Base-by-base conservation (phyloP, 2,113 vertebrate species). In the Anas platyrhynchos region DNA sequence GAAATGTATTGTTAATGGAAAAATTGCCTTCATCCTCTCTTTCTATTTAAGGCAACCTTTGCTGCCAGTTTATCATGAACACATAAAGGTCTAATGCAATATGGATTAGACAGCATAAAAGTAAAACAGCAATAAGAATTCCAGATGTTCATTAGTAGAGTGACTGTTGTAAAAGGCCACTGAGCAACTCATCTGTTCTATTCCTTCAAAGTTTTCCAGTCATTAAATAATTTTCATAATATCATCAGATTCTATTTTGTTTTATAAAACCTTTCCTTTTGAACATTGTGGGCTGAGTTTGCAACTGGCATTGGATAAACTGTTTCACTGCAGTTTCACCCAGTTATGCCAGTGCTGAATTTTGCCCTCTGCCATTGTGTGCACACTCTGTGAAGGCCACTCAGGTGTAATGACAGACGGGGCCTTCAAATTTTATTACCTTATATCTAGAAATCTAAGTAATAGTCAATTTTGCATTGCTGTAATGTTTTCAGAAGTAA, bases 1-100 rank as follows among this genome's bases (percentile, higher is more conserved):
- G 95, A 97, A 98, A 97, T 96, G 92, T 95, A 95, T 92, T 96
- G 88, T 92, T 97, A 98, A 96, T 97, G 95, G 96, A 96, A 98
- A 98, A 97, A 96, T 94, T 91, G 82, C 94, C 88, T 97, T 97
- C 97, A 93, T 96, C 89, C 86, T 93, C 80, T 95, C 55, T 83
- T 96, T 97, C 95, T 98, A 87, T 97, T 98, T 97, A 95, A 97
- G 93, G 91, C 85, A 96, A 59, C 63, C 32, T 93, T 96, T 55
- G 38, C 85, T 95, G 91, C 92, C 95, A 95, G 95, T 96, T 96
- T 97, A 91, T 97, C 97, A 93, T 75, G 96, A 97, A 68, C 95
- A 91, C 72, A 88, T 88, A 94, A 97, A 96, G 96, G 61, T 89
- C 93, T 97, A 96, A 96, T 86, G 94, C 93, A 95, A 68, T 93